phyloP scores from a whole-genome alignment of 1,140 invertebrate species.

The Cataglyphis hispanica region DNA sequence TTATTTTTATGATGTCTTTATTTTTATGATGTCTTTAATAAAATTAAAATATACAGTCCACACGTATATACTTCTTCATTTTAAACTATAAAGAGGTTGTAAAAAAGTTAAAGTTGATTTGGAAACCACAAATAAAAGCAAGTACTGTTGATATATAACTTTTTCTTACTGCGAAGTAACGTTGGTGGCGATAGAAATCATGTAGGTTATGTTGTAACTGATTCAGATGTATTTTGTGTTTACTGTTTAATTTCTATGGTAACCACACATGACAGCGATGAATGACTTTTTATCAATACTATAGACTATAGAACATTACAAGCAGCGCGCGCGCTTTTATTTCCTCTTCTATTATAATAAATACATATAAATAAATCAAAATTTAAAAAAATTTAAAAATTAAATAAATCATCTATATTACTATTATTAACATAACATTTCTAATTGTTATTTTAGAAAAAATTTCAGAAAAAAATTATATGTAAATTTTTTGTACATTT shows the following conservation, averaged over 20 bases:
- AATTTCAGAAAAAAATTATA: too few species aligned
- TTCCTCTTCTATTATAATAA: too few species aligned
- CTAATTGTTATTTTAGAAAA: too few species aligned
- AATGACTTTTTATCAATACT: too few species aligned
- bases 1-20: too few species aligned
- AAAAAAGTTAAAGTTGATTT: conserved; percentile 19
- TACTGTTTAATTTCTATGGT: conserved; percentile 12
- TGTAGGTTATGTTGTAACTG: neutral
- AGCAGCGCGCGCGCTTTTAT: too few species aligned
- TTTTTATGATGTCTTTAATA: neutral
- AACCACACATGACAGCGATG: neutral
- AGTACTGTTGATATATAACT: neutral
- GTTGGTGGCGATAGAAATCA: neutral
- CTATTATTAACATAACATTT: too few species aligned
- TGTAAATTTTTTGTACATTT: too few species aligned
- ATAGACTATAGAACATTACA: too few species aligned
- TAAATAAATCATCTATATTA: too few species aligned
- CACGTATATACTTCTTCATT: neutral
- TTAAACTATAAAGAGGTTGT: neutral
- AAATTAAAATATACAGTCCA: neutral
- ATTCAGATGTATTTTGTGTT: neutral
- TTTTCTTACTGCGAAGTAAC: neutral
- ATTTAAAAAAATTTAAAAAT: too few species aligned
- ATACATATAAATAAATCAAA: too few species aligned
- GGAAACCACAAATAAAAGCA: neutral